Percentiles rank a stretch among this genome's conserved stretches.
These are phyloP conservation scores for Ranitomeya variabilis DNA, from an alignment of 2,113 vertebrate genomes.

Conservation along the genomic window DNA sequence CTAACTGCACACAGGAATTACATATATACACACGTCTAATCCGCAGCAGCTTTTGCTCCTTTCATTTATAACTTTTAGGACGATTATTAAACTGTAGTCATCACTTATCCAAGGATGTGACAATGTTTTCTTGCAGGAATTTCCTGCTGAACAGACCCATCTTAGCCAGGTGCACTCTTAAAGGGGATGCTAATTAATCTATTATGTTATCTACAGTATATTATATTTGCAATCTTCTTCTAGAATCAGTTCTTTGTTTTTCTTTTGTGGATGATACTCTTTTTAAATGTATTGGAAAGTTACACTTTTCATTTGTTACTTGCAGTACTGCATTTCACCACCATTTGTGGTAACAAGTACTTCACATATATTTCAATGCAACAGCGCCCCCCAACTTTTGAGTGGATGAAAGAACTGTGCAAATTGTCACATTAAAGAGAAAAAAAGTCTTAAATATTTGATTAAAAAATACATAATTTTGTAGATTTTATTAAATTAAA, in stretches of 20 bases:
- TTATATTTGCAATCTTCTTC: not conserved
- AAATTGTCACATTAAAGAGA: no score
- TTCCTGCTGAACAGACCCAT: not conserved
- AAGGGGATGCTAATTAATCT: not conserved
- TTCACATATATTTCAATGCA: no score
- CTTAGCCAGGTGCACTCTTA: not conserved
- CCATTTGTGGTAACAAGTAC: no score
- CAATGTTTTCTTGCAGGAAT: not conserved
- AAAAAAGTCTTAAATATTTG: no score
- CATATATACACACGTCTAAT: conserved; percentile 30
- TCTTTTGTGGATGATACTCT: not conserved
- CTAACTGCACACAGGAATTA: conserved; percentile 36
- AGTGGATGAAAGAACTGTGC: no score
- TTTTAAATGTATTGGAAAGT: not conserved
- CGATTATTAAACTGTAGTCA: not conserved
- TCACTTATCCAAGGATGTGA: not conserved
- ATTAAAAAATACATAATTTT: no score
- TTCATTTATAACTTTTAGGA: not conserved
- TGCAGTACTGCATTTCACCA: not conserved
- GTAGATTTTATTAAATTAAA: no score
- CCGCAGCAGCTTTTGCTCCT: not conserved
- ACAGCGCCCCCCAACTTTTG: no score
- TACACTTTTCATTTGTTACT: not conserved
- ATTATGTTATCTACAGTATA: not conserved
- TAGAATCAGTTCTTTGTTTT: not conserved